Conservation (phyloP, 1,140 invertebrate genomes). For the Argopecten irradians region DNA sequence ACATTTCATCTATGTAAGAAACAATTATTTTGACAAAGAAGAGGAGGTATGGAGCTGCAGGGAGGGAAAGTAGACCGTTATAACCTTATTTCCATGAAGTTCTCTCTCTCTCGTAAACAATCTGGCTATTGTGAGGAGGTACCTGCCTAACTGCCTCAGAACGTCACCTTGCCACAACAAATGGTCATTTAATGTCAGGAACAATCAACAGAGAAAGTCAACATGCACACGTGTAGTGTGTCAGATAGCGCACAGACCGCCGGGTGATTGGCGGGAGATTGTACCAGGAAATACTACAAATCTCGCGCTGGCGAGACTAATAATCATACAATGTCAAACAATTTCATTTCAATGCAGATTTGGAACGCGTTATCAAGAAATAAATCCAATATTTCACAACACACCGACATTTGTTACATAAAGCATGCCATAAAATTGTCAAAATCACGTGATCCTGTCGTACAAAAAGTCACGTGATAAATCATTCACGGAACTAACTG, state of each 20-base stretch:
- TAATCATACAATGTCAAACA: background rate
- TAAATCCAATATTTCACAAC: background rate
- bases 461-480: background rate
- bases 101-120: background rate
- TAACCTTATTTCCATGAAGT: background rate
- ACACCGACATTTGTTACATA: background rate
- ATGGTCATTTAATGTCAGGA: background rate
- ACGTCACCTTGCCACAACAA: background rate
- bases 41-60: background rate
- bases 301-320: background rate
- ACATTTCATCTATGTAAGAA: background rate
- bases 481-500: background rate
- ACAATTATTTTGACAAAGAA: background rate
- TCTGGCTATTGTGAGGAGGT: background rate
- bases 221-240: background rate
- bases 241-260: background rate
- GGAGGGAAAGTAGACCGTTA: too few relatives aligned
- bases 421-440: background rate
- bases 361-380: background rate
- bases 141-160: background rate
- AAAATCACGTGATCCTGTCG: background rate
- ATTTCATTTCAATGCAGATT: background rate
- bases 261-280: background rate
- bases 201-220: constrained; percentile 2
- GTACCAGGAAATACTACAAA: background rate